Base-by-base conservation (phyloP, 1,140 invertebrate genomes). In the Harlomillsia oculata region DNA sequence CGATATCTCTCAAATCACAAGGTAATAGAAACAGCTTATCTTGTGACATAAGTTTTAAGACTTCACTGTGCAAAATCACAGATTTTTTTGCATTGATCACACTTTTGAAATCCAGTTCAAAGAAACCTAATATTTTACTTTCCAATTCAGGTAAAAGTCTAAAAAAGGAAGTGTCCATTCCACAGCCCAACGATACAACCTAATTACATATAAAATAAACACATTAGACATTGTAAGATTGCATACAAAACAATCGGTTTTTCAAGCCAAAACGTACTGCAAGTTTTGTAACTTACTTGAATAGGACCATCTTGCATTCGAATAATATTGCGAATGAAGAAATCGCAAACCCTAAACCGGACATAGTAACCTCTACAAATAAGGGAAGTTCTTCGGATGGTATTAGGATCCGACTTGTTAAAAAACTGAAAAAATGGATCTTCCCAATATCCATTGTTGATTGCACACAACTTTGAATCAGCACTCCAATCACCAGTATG, bases 291-390 rank as follows among this genome's bases (percentile, higher is more conserved):
- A 30, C 43, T 21, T 34, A 63, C 62, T 51, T 64, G 62, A 13
- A 64, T 29, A 11, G 62, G 62, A 8, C 20, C 29, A 6, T 37
- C 40, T 13, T 32, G 23, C n/a, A 20, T 11, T n/a, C 39, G 21
- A 14, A 65, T 16, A 21, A 65, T 48, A 26, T 40, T 59, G 34
- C 58, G 39, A 20, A 65, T n/a, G 46, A 62, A 61, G 37, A 53
- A 62, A 52, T 65, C 63, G 44, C 63, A 65, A 14, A 65, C 56
- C 13, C 56, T 45, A 50, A 59, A 59, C 1, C 63, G 45, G 16
- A 65, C 63, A 54, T 49, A 62, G 18, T 65, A 65, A 5, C 63
- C 63, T 25, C 56, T 13, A 51, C 63, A 65, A 25, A 65, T 65
- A 9, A 65, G 48, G 1, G 63, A 61, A 5, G 63, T 65, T 26